Percentiles rank a stretch among this genome's conserved stretches.
These are phyloP conservation scores for Drepana arcuata DNA, from an alignment of 1,140 invertebrate species.

Conservation along the genomic window DNA sequence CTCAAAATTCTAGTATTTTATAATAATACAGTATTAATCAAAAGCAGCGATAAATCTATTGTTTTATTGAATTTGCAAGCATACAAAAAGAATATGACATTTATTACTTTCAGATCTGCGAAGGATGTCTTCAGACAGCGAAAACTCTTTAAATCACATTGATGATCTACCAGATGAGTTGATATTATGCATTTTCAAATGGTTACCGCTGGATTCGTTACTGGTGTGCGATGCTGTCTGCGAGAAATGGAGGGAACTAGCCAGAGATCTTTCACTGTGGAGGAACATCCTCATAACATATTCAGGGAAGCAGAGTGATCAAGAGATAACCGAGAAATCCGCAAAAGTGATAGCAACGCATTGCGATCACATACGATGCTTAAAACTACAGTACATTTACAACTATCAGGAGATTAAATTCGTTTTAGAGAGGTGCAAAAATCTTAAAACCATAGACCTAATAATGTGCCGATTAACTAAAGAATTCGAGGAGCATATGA, in stretches of 20 bases:
- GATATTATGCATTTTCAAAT: constrained; percentile 51
- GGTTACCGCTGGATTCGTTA: constrained; percentile 41
- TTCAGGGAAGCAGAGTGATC: constrained; percentile 46
- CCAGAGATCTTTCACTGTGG: constrained; percentile 45
- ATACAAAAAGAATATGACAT: too few relatives aligned
- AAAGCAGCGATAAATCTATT: too few relatives aligned
- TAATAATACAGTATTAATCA: too few relatives aligned
- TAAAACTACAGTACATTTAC: constrained; percentile 60
- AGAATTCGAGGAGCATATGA: constrained; percentile 44
- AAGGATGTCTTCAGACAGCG: constrained; percentile 24
- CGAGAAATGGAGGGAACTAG: constrained; percentile 42
- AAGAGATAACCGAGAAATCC: constrained; percentile 43
- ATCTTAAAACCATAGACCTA: constrained; percentile 48
- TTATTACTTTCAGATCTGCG: constrained; percentile 8
- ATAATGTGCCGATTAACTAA: constrained; percentile 53
- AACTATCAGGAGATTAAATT: constrained; percentile 40
- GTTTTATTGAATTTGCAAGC: too few relatives aligned
- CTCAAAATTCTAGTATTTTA: too few relatives aligned
- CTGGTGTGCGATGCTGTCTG: constrained; percentile 46
- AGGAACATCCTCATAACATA: constrained; percentile 39
- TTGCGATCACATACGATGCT: constrained; percentile 28
- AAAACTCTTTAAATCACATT: constrained; percentile 16
- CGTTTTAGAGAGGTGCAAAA: constrained; percentile 41
- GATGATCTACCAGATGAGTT: constrained; percentile 57
- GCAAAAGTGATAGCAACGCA: constrained; percentile 41